phyloP scores from a whole-genome alignment of 2,113 vertebrate genomes.

The Heloderma charlesbogerti region DNA sequence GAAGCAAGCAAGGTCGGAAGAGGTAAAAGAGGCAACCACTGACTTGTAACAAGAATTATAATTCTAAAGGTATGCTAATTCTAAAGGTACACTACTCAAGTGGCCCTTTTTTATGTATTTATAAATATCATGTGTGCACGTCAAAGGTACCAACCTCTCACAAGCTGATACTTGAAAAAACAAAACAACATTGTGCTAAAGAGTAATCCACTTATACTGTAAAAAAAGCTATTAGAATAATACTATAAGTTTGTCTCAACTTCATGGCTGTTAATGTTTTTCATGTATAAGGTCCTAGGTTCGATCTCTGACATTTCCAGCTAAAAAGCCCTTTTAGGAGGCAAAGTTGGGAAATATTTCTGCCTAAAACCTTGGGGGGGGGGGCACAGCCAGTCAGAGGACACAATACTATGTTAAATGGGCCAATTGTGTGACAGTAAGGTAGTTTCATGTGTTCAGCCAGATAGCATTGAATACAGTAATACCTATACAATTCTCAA shows the following conservation, averaged over 20 bases:
- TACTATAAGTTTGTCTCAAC: neutral
- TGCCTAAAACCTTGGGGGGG: neutral
- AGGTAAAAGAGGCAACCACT: slow-evolving; percentile 26
- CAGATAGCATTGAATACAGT: neutral
- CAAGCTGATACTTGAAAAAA: neutral
- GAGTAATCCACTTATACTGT: too few species aligned
- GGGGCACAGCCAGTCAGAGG: neutral
- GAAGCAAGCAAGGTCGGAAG: slow-evolving; percentile 25
- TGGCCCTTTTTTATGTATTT: neutral
- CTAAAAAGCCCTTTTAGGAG: neutral
- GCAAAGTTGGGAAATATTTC: neutral
- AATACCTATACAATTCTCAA: neutral
- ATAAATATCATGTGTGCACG: neutral
- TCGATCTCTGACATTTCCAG: neutral
- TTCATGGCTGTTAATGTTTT: neutral
- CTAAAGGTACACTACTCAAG: slow-evolving; percentile 7
- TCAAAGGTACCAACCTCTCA: neutral
- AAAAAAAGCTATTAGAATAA: too few species aligned
- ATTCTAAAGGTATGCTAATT: slow-evolving; percentile 27
- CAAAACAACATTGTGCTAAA: too few species aligned
- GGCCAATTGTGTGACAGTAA: neutral
- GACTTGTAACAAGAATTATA: slow-evolving; percentile 30
- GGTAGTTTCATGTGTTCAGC: neutral
- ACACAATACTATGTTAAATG: neutral
- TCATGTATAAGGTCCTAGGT: too few species aligned